phyloP scores from a whole-genome alignment of 2,113 vertebrate species.

The Aspidoscelis tigris region DNA sequence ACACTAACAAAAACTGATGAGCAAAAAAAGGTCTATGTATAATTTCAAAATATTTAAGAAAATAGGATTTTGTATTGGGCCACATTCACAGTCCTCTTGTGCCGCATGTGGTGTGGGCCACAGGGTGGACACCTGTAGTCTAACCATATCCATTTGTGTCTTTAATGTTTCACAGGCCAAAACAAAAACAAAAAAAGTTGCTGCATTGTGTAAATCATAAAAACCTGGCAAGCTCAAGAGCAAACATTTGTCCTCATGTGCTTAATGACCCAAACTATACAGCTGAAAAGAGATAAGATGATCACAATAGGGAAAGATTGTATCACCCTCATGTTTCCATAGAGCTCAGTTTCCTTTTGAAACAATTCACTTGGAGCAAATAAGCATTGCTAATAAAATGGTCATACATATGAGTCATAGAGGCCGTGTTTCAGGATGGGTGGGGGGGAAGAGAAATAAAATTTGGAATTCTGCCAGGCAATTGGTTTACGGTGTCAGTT shows the following conservation, averaged over 20 bases:
- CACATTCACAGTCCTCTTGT: too few species aligned
- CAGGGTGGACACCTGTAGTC: too few species aligned
- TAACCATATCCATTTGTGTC: neutral
- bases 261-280: neutral
- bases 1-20: too few species aligned
- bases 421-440: neutral
- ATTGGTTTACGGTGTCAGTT: neutral
- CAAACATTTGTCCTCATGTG: neutral
- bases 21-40: too few species aligned
- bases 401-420: conserved; percentile 3
- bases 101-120: too few species aligned
- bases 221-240: neutral
- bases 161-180: neutral
- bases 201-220: conserved; percentile 6
- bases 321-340: conserved; percentile 30
- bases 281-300: neutral
- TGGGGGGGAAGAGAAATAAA: neutral
- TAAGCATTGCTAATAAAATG: neutral
- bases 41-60: too few species aligned
- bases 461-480: neutral
- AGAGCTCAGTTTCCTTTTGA: conserved; percentile 27
- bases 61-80: too few species aligned
- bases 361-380: conserved; percentile 30
- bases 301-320: conserved; percentile 22
- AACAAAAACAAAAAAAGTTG: neutral